phyloP scores from a whole-genome alignment of 2,888 invertebrate genomes.

The Lasioglossum lativentre region DNA sequence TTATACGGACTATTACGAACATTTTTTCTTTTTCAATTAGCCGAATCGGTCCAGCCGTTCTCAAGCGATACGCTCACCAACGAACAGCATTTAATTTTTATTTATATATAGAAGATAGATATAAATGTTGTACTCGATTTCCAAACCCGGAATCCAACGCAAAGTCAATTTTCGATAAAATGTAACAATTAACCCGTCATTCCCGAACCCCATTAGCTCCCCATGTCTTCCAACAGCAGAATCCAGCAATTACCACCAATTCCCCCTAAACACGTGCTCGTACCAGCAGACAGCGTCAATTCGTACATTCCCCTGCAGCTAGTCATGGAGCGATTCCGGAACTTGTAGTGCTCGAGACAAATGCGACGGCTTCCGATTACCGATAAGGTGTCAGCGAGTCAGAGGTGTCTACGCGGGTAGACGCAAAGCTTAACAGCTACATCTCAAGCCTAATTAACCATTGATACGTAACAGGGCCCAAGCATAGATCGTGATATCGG shows the following conservation, averaged over 20 bases:
- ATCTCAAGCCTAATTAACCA: conserved; percentile 27
- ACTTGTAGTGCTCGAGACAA: conserved; percentile 21
- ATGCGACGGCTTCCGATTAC: conserved; percentile 35
- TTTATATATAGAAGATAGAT: too few relatives aligned
- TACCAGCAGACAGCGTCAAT: neutral
- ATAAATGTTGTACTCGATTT: too few relatives aligned
- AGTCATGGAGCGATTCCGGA: neutral
- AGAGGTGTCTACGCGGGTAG: conserved; percentile 25
- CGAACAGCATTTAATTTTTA: too few relatives aligned
- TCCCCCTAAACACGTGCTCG: neutral
- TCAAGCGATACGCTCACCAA: too few relatives aligned
- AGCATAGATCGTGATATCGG: neutral
- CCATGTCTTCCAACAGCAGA: too few relatives aligned
- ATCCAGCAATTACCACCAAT: neutral
- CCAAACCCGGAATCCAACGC: too few relatives aligned
- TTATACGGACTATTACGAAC: too few relatives aligned
- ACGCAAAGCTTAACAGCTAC: conserved; percentile 31
- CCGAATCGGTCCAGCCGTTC: too few relatives aligned
- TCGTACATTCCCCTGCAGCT: neutral
- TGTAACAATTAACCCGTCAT: neutral
- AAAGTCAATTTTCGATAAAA: too few relatives aligned
- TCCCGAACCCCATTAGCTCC: neutral
- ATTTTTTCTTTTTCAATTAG: too few relatives aligned
- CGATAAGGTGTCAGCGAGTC: conserved; percentile 51
- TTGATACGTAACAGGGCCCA: neutral